Evolutionary conservation across 1,140 invertebrate species (phyloP), one percentile per base, ranked within the genome.

Genomic region (Saccostrea echinata): DNA sequence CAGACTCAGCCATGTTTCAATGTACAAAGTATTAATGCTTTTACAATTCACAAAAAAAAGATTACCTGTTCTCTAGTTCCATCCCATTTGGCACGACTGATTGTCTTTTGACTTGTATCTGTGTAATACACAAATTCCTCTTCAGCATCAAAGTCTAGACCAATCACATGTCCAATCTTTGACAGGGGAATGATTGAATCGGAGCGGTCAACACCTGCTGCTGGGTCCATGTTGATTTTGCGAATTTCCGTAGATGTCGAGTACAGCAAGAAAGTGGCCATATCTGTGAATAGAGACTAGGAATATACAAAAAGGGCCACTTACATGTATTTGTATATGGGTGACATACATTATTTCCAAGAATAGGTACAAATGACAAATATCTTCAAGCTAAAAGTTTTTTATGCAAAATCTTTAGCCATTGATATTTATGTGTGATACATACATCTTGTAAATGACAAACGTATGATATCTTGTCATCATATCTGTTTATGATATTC

Each of bases 71-170:
- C 95, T 84, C 96, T 95, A 21, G 96, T 96, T 68, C 98, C 98
- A 94, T 98, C 97, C 94, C 97, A 97, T 9, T 96, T 96, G 13
- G 97, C 95, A 88, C 96, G 96, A 89, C 97, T 96, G 81, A 98
- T 98, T 16, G 96, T 96, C 90, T 97, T 96, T 85, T 97, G 96
- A 0, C 96, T 96, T 24, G 98, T 97, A 94, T 99, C 98, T 90
- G 97, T 98, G 97, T 98, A 98, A 93, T 98, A 99, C 61, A 98
- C 96, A 88, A 96, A 96, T 52, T 97, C 97, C 90, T 96, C 96
- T 9, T 96, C 94, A 93, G 98, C 99, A 94, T 99, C 98, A 89
- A 98, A 97, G 92, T 98, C 97, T 53, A 99, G 94, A 1, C 97
- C 89, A 96, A 97, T 94, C 96, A 97, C 93, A 97, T 97, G 93